Evolutionary conservation across 1,140 invertebrate genomes (phyloP).

Genomic region (Drosophila tropicalis): DNA sequence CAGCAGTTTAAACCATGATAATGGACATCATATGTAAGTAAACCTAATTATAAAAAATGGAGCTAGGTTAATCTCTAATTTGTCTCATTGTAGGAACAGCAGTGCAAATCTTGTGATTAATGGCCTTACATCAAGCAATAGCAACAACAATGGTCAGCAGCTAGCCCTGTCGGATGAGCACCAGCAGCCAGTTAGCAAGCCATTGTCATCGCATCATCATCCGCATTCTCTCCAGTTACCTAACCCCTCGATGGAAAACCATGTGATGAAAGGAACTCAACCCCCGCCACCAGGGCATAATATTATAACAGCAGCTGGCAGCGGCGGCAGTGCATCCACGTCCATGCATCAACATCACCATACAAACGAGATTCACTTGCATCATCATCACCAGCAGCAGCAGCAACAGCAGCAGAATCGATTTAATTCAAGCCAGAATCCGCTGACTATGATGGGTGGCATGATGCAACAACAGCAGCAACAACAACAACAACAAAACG

Average conservation of each 20-base stretch:
- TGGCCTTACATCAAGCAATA: conserved; percentile 82
- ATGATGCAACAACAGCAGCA: conserved; percentile 72
- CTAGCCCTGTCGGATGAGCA: conserved; percentile 31
- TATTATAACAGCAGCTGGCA: conserved; percentile 1
- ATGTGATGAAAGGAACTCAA: conserved; percentile 17
- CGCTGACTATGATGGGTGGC: conserved; percentile 72
- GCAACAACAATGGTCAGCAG: conserved; percentile 56
- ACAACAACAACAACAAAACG: conserved; percentile 31
- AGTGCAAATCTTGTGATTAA: conserved; percentile 76
- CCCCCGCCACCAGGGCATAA: background rate
- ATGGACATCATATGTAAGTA: conserved; percentile 69
- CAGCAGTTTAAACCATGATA: conserved; percentile 59
- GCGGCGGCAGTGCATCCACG: conserved; percentile 17
- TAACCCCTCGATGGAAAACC: conserved; percentile 33
- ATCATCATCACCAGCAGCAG: conserved; percentile 40
- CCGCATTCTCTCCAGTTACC: conserved; percentile 38
- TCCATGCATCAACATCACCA: conserved; percentile 35
- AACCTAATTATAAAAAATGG: background rate
- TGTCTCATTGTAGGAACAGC: conserved; percentile 42
- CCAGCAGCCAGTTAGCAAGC: conserved; percentile 34
- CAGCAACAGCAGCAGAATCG: conserved; percentile 59
- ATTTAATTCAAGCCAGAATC: conserved; percentile 71
- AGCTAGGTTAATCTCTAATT: background rate
- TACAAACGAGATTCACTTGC: conserved; percentile 62
- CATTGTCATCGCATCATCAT: conserved; percentile 33